These are phyloP conservation scores for Planiliza haematocheilus DNA, from an alignment of 2,113 vertebrate species.

Conservation along the genomic window DNA sequence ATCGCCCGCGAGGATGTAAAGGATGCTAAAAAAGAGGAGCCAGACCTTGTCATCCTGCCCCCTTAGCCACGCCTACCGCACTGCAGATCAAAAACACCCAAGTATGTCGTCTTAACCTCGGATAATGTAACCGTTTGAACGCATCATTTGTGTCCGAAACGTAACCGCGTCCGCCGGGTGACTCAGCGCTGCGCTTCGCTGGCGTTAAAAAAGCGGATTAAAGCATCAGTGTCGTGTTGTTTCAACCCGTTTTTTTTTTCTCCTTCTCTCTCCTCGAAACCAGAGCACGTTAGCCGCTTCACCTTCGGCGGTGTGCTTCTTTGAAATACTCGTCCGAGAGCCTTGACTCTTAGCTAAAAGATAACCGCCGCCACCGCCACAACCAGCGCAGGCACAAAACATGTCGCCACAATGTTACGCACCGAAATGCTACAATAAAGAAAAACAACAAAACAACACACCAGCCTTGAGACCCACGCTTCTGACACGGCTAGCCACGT, in stretches of 20 bases:
- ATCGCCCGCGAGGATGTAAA: conserved; percentile 45
- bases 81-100: conserved; percentile 79
- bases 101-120: conserved; percentile 36
- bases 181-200: conserved; percentile 36
- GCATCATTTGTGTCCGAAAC: not conserved
- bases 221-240: not conserved
- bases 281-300: conserved; percentile 42
- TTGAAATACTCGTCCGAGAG: conserved; percentile 7
- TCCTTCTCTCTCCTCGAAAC: conserved; percentile 18
- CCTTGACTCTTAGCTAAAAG: conserved; percentile 22
- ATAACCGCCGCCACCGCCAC: conserved; percentile 5
- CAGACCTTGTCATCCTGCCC: conserved; percentile 50
- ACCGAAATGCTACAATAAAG: not conserved
- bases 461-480: not conserved
- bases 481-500: conserved; percentile 34
- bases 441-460: not conserved
- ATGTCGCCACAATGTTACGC: conserved; percentile 5
- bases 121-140: conserved; percentile 17
- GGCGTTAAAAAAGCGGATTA: not conserved
- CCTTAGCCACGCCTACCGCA: conserved; percentile 80
- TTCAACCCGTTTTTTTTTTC: conserved; percentile 7
- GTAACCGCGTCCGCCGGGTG: not conserved
- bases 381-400: conserved; percentile 3
- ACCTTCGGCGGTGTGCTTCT: conserved; percentile 21
- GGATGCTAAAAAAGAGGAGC: conserved; percentile 70